A percentile compares a stretch with the other conserved stretches of the same genome.
phyloP scores from a whole-genome alignment of 2,113 vertebrate species.

The Ramphastos sulfuratus region DNA sequence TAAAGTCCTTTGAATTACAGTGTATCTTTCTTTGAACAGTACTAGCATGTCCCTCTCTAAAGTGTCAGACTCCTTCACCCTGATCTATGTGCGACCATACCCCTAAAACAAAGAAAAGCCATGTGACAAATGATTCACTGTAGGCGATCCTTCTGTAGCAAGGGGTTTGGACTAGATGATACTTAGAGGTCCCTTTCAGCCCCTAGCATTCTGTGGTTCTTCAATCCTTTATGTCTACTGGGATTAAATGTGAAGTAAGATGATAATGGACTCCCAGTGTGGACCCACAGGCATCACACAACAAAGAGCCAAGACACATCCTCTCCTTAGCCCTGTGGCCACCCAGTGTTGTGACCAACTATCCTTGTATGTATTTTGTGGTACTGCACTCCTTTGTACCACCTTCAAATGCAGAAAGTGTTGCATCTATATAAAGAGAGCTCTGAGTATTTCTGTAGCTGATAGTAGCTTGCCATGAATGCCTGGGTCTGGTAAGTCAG shows the following conservation, averaged over 20 bases:
- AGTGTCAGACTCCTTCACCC: neutral
- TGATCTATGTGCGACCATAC: neutral
- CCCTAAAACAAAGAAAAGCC: conserved; percentile 3
- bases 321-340: neutral
- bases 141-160: too few species aligned
- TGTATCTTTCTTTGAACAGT: neutral
- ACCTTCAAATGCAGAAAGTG: neutral
- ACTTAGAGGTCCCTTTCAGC: too few species aligned
- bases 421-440: rapidly evolving
- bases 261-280: too few species aligned
- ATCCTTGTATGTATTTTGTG: rapidly evolving
- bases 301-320: neutral
- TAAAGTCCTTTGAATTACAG: neutral
- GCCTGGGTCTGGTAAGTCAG: neutral
- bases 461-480: neutral
- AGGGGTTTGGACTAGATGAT: too few species aligned
- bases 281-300: neutral
- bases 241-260: too few species aligned
- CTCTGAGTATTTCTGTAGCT: neutral
- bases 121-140: neutral
- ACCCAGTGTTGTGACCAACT: neutral
- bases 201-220: too few species aligned
- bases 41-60: neutral
- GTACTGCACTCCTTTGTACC: neutral
- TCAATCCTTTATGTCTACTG: too few species aligned